Base-by-base conservation (phyloP, 2,888 invertebrate species). In the Ichneumon xanthorius region DNA sequence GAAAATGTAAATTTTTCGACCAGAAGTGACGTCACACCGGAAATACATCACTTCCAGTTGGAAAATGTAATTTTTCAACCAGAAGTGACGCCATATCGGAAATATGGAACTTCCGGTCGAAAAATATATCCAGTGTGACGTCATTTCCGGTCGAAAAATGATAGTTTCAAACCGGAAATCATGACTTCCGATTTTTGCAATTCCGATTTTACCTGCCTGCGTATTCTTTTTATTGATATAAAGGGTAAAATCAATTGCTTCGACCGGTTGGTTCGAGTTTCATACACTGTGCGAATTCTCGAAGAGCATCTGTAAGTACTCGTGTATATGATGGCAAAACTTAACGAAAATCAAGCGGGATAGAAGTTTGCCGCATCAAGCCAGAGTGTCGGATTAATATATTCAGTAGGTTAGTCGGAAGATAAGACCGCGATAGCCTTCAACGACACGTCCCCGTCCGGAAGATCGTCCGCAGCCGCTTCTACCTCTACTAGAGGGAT, bases 351-450 rank as follows among this genome's bases (percentile, higher is more conserved):
- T 37, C 22, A 61, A 58, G n/a, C 11, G 45, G 19, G 40, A 40
- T 19, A 68, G 58, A 53, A 22, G 67, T 22, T 53, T 50, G 63
- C 6, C 37, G 9, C 40, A 45, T 77, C 50, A 65, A 63, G 68
- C 45, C 33, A 70, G 30, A 73, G 37, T 70, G 75, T 53, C n/a
- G 70, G 73, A 76, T 67, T 85, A 82, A 85, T 82, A 67, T 82
- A 82, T 85, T 79, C 79, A 71, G 71, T 55, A 67, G 79, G 58
- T 63, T 82, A 76, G 65, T 75, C 71, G 73, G 58, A 67, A 65
- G 78, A 79, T 82, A 85, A 85, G 82, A 71, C 67, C 71, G 33
- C 65, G 71, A 82, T 85, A 22, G 75, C 45, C 75, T 71, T 82
- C 78, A 65, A 45, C 37, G 85, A 85, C 85, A 85, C 85, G 85